Conservation (phyloP, 2,888 invertebrate species). For the Trichogramma dendrolimi region DNA sequence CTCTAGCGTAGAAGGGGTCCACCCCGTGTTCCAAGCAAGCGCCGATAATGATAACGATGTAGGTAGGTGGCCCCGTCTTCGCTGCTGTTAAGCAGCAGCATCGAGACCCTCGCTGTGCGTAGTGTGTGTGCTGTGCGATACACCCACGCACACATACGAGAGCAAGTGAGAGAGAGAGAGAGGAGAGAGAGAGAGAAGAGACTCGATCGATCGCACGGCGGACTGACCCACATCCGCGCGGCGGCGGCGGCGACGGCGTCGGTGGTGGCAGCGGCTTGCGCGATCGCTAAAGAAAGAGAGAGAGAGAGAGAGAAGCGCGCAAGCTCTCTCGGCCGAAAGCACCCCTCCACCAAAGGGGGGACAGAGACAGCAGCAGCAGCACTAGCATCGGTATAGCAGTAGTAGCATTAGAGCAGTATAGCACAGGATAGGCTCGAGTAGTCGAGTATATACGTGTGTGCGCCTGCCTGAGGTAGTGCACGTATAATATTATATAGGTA, state of each 20-base stretch:
- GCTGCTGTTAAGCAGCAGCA: too few species aligned
- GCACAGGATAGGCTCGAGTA: not conserved
- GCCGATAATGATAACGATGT: too few species aligned
- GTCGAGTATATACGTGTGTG: not conserved
- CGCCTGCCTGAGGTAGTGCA: not conserved
- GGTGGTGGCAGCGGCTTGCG: constrained; percentile 7
- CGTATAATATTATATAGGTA: not conserved
- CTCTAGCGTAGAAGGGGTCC: too few species aligned
- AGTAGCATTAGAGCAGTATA: constrained; percentile 7
- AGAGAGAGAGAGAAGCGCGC: constrained; percentile 22
- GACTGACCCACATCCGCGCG: not conserved
- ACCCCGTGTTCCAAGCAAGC: too few species aligned
- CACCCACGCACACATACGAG: constrained; percentile 39
- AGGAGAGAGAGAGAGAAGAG: constrained; percentile 38
- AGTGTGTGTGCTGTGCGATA: not conserved
- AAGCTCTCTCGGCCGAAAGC: not conserved
- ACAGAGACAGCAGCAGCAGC: constrained; percentile 12
- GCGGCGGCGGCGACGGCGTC: constrained; percentile 22
- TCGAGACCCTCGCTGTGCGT: too few species aligned
- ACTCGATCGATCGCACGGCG: constrained; percentile 25
- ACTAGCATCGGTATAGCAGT: constrained; percentile 15
- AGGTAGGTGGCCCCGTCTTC: too few species aligned
- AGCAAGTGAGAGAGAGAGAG: constrained; percentile 52
- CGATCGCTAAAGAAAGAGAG: constrained; percentile 9
- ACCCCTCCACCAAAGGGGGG: constrained; percentile 14